phyloP scores from a whole-genome alignment of 2,888 invertebrate species.

The Scaptomyza polygonia region DNA sequence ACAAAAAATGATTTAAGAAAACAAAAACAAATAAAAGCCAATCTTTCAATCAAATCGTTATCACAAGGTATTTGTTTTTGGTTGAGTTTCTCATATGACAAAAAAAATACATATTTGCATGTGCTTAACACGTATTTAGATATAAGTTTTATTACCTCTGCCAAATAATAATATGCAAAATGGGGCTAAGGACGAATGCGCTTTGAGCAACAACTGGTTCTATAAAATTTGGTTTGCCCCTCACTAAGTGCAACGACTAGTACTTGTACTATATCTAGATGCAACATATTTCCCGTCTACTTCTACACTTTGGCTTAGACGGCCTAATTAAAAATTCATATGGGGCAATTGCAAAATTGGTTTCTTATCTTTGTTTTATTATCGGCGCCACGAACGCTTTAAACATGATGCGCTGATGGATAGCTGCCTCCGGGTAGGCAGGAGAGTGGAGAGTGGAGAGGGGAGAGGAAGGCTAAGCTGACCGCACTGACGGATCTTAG shows the following conservation, averaged over 20 bases:
- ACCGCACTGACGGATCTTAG: slow-evolving; percentile 34
- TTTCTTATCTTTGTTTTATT: slow-evolving; percentile 81
- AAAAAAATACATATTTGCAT: slow-evolving; percentile 18
- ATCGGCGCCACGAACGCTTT: slow-evolving; percentile 74
- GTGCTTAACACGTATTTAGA: slow-evolving; percentile 79
- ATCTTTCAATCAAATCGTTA: slow-evolving; percentile 4
- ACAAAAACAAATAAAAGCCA: slow-evolving; percentile 20
- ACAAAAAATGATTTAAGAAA: slow-evolving; percentile 1
- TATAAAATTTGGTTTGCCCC: too few species aligned
- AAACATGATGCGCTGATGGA: slow-evolving; percentile 81
- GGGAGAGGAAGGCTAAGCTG: slow-evolving; percentile 15
- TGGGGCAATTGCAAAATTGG: slow-evolving; percentile 81
- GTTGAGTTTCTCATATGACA: not conserved
- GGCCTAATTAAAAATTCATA: slow-evolving; percentile 81
- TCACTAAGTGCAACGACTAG: not conserved
- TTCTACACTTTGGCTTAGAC: slow-evolving; percentile 40
- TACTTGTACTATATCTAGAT: slow-evolving; percentile 41
- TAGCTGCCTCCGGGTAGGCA: slow-evolving; percentile 56
- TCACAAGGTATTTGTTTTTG: not conserved
- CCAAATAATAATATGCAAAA: slow-evolving; percentile 31
- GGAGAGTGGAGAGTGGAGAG: slow-evolving; percentile 4
- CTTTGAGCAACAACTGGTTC: slow-evolving; percentile 39
- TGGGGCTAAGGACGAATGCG: slow-evolving; percentile 10
- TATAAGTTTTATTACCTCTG: slow-evolving; percentile 48
- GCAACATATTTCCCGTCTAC: slow-evolving; percentile 42